phyloP scores from a whole-genome alignment of 1,140 invertebrate species.

The Parapsyche elsis region DNA sequence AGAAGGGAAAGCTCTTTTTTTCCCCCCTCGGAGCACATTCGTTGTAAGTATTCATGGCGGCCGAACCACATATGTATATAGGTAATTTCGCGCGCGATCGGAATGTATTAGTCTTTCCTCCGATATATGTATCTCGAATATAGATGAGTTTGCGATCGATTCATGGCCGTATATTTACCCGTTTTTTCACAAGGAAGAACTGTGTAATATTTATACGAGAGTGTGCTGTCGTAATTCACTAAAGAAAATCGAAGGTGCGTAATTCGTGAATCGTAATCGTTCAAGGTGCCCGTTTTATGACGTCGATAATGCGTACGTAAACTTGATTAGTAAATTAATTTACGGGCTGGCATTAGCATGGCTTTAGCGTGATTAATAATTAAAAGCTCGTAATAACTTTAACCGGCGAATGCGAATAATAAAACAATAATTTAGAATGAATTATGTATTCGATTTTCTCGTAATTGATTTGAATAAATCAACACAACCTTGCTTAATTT shows the following conservation, averaged over 20 bases:
- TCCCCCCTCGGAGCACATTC: not conserved
- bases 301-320: not conserved
- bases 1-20: not conserved
- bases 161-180: not conserved
- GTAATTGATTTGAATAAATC: too few relatives aligned
- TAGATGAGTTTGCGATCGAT: not conserved
- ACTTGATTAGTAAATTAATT: conserved; percentile 24
- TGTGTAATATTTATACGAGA: too few relatives aligned
- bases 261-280: too few relatives aligned
- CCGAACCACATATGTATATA: not conserved
- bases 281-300: not conserved
- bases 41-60: conserved; percentile 1
- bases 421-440: too few relatives aligned
- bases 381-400: not conserved
- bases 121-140: not conserved
- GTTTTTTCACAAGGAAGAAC: not conserved
- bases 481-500: too few relatives aligned
- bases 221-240: too few relatives aligned
- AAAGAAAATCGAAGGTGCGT: too few relatives aligned
- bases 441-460: too few relatives aligned
- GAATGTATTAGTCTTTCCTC: not conserved
- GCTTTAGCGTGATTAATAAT: too few relatives aligned
- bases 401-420: not conserved
- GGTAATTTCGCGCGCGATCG: conserved; percentile 3
- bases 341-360: not conserved